These are phyloP conservation scores for Apostichopus californicus DNA, from an alignment of 35 echinoderm and acorn worm genomes.

Conservation along the genomic window DNA sequence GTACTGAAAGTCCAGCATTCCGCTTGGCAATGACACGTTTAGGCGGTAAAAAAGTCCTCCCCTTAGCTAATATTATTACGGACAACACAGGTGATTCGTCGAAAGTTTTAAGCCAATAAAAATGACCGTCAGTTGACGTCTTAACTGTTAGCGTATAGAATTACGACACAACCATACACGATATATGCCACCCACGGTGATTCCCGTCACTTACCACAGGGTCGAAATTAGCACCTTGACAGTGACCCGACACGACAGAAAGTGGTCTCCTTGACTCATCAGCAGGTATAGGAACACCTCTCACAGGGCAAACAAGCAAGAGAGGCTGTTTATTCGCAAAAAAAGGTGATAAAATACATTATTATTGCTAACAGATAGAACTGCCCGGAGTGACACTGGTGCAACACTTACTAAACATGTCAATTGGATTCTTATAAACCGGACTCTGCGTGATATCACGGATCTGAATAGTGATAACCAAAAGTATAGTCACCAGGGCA, in stretches of 20 bases:
- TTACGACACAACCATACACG: too few relatives aligned
- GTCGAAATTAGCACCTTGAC: background rate
- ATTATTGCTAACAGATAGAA: background rate
- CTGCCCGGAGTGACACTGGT: background rate
- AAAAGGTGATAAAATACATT: background rate
- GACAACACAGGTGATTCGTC: too few relatives aligned
- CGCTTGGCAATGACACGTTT: too few relatives aligned
- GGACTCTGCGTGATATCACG: background rate
- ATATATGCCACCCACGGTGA: background rate
- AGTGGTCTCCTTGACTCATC: background rate
- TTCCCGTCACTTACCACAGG: background rate
- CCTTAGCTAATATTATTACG: too few relatives aligned
- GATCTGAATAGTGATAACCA: too few relatives aligned
- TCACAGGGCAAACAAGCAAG: background rate
- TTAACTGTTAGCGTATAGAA: too few relatives aligned
- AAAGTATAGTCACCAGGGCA: too few relatives aligned
- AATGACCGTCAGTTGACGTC: too few relatives aligned
- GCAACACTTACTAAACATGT: background rate
- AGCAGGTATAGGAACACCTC: background rate
- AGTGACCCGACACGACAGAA: background rate
- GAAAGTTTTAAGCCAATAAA: too few relatives aligned
- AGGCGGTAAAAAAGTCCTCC: too few relatives aligned
- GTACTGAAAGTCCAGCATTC: too few relatives aligned
- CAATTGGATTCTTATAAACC: background rate
- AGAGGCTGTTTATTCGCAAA: background rate